These are phyloP conservation scores for Cossypha heuglini DNA, from an alignment of 2,797 vertebrate genomes.

Conservation along the genomic window DNA sequence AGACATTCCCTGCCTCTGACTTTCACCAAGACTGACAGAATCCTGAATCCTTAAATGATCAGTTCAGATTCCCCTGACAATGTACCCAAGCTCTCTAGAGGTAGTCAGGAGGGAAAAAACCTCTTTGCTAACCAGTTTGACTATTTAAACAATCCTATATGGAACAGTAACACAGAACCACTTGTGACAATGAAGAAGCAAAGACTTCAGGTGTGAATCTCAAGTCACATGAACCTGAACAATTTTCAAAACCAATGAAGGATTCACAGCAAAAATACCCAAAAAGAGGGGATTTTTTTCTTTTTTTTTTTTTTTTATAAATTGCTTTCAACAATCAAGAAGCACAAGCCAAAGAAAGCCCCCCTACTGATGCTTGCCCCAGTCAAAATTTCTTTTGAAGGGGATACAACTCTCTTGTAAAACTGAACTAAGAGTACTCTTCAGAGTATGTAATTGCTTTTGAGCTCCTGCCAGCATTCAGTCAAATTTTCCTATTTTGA, in stretches of 20 bases:
- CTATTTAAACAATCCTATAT: neutral
- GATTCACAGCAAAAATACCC: neutral
- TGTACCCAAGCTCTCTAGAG: neutral
- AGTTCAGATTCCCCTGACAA: neutral
- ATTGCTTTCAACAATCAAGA: neutral
- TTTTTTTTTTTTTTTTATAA: neutral
- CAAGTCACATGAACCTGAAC: neutral
- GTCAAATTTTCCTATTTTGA: slow-evolving; percentile 53
- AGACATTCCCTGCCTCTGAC: neutral
- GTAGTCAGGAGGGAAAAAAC: neutral
- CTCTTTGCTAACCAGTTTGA: neutral
- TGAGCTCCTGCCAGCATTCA: slow-evolving; percentile 27
- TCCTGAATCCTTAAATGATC: neutral
- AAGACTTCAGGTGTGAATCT: neutral
- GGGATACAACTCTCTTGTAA: neutral
- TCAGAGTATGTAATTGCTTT: neutral
- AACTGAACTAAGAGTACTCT: slow-evolving; percentile 3
- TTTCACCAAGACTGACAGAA: neutral
- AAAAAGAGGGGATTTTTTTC: neutral
- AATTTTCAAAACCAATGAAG: neutral
- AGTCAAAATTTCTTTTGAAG: neutral
- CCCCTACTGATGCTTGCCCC: neutral
- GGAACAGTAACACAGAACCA: neutral
- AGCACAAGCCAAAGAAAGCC: neutral
- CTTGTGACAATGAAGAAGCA: neutral